Conservation (phyloP, 2,113 vertebrate species). For the Oncorhynchus clarkii region DNA sequence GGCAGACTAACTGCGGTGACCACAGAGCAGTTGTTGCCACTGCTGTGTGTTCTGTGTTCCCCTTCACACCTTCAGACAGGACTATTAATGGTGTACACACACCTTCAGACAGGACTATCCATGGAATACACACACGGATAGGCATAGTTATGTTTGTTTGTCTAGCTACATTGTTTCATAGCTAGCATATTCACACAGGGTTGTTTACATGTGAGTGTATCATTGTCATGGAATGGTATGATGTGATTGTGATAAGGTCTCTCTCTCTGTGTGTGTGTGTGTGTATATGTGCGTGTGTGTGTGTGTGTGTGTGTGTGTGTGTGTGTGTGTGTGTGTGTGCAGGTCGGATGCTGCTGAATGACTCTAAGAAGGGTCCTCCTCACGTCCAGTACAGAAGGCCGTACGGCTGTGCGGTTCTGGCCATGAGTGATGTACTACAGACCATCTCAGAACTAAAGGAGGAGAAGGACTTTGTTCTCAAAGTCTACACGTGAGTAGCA, state of each 20-base stretch:
- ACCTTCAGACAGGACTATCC: background rate
- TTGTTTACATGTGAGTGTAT: too few relatives aligned
- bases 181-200: background rate
- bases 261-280: background rate
- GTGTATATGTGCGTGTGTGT: background rate
- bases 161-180: background rate
- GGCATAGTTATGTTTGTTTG: background rate
- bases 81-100: background rate
- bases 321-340: background rate
- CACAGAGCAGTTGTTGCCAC: too few relatives aligned
- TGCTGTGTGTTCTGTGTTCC: too few relatives aligned
- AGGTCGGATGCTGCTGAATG: conserved; percentile 95
- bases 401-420: conserved; percentile 91
- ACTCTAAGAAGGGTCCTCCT: conserved; percentile 93
- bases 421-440: conserved; percentile 91
- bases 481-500: conserved; percentile 93
- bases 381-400: conserved; percentile 91
- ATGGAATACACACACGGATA: background rate
- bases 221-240: background rate
- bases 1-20: background rate
- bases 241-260: background rate
- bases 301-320: background rate
- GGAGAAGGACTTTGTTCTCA: conserved; percentile 97
- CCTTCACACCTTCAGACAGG: background rate
- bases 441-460: conserved; percentile 92